phyloP scores from a whole-genome alignment of 1,140 invertebrate species.

The Rhynchophorus ferrugineus region DNA sequence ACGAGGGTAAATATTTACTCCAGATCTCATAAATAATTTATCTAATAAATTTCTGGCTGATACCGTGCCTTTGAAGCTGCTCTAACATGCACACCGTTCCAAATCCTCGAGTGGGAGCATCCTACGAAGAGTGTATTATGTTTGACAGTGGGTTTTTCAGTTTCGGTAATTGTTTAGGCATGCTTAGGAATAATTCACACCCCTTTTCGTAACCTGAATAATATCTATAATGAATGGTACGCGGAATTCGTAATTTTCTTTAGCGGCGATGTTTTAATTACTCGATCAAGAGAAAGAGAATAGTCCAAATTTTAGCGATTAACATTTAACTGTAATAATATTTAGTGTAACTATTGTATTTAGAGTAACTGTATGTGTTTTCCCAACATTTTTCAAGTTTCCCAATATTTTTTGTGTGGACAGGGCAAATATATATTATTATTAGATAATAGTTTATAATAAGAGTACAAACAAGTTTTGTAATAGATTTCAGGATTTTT shows the following conservation, averaged over 20 bases:
- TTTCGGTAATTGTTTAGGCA: slow-evolving; percentile 1
- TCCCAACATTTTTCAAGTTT: no score
- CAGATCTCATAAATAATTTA: no score
- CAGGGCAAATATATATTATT: neutral
- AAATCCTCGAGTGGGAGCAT: neutral
- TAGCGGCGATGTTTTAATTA: no score
- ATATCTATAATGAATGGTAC: neutral
- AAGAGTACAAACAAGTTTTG: no score
- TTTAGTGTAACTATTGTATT: no score
- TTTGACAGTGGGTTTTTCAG: neutral
- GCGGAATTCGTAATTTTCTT: slow-evolving; percentile 1
- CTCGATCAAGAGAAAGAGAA: no score
- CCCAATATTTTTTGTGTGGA: neutral
- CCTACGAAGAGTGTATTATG: neutral
- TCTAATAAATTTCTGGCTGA: no score
- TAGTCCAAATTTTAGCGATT: no score
- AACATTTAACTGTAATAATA: no score
- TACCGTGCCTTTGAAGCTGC: neutral
- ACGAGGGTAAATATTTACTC: no score
- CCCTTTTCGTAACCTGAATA: neutral
- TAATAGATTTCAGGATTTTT: no score
- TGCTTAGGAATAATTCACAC: slow-evolving; percentile 4
- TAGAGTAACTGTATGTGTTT: no score
- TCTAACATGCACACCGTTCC: neutral
- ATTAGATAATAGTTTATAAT: neutral